These are phyloP conservation scores for Galendromus occidentalis DNA, from an alignment of 1,140 invertebrate genomes.

Conservation along the genomic window DNA sequence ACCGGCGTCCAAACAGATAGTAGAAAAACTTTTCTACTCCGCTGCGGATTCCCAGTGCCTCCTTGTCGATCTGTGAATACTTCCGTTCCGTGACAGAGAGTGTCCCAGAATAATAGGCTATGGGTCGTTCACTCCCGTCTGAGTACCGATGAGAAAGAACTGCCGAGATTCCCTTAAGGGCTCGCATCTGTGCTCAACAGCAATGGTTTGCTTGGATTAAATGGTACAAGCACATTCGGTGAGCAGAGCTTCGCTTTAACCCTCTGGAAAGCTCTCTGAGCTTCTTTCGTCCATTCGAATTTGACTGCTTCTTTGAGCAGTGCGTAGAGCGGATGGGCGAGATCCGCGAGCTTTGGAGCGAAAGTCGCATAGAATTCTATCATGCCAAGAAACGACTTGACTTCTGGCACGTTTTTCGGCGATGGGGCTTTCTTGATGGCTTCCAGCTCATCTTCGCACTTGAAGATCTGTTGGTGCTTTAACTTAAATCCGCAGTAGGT, in stretches of 20 bases:
- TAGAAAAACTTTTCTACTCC: slow-evolving; percentile 34
- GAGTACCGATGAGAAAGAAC: slow-evolving; percentile 27
- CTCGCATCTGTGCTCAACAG: slow-evolving; percentile 28
- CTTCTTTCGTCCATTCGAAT: not conserved
- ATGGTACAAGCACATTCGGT: not conserved
- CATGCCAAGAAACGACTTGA: slow-evolving; percentile 14
- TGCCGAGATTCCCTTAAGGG: slow-evolving; percentile 29
- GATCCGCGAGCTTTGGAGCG: slow-evolving; percentile 25
- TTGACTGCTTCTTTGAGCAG: slow-evolving; percentile 18
- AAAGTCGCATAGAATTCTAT: slow-evolving; percentile 30
- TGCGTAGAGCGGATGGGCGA: slow-evolving; percentile 25
- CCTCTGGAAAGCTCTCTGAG: not conserved
- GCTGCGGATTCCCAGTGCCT: slow-evolving; percentile 34
- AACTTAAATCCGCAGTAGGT: not conserved
- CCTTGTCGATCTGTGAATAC: slow-evolving; percentile 34
- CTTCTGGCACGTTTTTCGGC: slow-evolving; percentile 12
- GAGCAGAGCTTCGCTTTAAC: not conserved
- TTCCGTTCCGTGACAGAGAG: slow-evolving; percentile 29
- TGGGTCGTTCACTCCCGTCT: slow-evolving; percentile 27
- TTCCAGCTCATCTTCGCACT: not conserved
- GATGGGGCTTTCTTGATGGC: slow-evolving; percentile 12
- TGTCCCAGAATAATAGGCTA: slow-evolving; percentile 30
- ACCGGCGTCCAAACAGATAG: slow-evolving; percentile 32
- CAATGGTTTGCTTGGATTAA: not conserved
- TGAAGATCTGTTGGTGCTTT: not conserved